A percentile compares a stretch with the other conserved stretches of the same genome.
Evolutionary conservation across 2,888 invertebrate species (phyloP).

Genomic region (Pilophorus perplexus): DNA sequence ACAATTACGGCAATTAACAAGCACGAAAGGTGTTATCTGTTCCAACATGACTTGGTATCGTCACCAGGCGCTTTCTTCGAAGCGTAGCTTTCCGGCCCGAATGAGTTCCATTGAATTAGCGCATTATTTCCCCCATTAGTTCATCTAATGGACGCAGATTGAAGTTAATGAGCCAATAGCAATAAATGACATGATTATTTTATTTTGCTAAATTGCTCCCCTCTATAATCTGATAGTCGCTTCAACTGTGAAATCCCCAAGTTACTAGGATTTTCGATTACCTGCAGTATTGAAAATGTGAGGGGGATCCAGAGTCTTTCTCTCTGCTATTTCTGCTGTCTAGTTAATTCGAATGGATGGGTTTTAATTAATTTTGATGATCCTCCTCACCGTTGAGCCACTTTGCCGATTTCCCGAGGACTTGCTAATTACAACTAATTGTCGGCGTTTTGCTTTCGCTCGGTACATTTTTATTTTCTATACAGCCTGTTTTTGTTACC

Average conservation of each 20-base stretch:
- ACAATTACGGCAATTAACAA: slow-evolving; percentile 13
- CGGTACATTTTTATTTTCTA: too few species aligned
- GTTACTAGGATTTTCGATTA: slow-evolving; percentile 18
- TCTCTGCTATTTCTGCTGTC: slow-evolving; percentile 3
- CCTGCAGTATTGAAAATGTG: background rate
- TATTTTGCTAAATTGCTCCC: slow-evolving; percentile 14
- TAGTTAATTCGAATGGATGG: slow-evolving; percentile 10
- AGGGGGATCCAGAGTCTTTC: background rate
- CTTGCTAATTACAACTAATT: slow-evolving; percentile 16
- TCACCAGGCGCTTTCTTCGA: slow-evolving; percentile 7
- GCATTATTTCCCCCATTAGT: slow-evolving; percentile 7
- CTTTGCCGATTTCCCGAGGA: too few species aligned
- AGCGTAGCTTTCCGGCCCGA: too few species aligned
- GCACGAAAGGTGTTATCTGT: slow-evolving; percentile 2
- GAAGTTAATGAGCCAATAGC: slow-evolving; percentile 6
- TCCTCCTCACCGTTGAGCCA: too few species aligned
- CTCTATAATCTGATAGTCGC: slow-evolving; percentile 8
- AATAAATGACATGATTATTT: slow-evolving; percentile 9
- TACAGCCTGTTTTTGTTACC: too few species aligned
- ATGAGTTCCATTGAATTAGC: slow-evolving; percentile 13
- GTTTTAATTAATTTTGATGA: slow-evolving; percentile 15
- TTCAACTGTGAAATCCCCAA: background rate
- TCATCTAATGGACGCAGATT: slow-evolving; percentile 8
- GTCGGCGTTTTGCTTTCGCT: background rate
- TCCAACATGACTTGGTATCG: slow-evolving; percentile 2